Evolutionary conservation across 2,797 vertebrate genomes (phyloP).

Genomic region (Trachurus trachurus): DNA sequence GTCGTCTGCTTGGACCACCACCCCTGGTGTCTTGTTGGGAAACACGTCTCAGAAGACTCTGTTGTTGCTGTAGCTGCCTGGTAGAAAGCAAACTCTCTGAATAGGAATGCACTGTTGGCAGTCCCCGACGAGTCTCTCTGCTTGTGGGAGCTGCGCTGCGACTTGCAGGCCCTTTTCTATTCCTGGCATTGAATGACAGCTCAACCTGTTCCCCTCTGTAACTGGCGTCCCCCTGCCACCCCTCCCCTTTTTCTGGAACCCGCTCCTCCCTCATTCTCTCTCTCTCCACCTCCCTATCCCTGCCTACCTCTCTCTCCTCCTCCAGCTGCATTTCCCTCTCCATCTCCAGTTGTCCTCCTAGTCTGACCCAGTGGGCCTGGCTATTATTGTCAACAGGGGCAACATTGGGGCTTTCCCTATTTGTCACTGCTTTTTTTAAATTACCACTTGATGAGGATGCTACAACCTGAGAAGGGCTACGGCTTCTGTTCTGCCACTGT

Average conservation of each 20-base stretch:
- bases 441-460: constrained; percentile 65
- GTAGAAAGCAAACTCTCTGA: constrained; percentile 82
- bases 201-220: constrained; percentile 91
- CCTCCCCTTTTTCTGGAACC: constrained; percentile 78
- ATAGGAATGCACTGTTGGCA: constrained; percentile 84
- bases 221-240: constrained; percentile 78
- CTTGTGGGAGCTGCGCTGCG: constrained; percentile 85
- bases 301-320: constrained; percentile 61
- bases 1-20: constrained; percentile 69
- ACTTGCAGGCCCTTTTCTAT: constrained; percentile 89
- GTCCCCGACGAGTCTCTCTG: constrained; percentile 83
- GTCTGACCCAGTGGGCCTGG: constrained; percentile 74
- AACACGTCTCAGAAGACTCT: constrained; percentile 74
- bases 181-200: constrained; percentile 92
- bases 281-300: constrained; percentile 69
- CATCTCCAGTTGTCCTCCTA: constrained; percentile 74
- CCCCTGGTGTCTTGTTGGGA: constrained; percentile 80
- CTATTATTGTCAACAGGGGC: constrained; percentile 76
- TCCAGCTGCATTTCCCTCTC: constrained; percentile 73
- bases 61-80: constrained; percentile 85
- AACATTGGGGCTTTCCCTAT: constrained; percentile 79
- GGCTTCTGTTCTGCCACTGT: constrained; percentile 74
- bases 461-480: constrained; percentile 62
- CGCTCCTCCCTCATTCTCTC: constrained; percentile 79
- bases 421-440: constrained; percentile 72